phyloP scores from a whole-genome alignment of 2,113 vertebrate genomes.

The Eudyptes chrysolophus region DNA sequence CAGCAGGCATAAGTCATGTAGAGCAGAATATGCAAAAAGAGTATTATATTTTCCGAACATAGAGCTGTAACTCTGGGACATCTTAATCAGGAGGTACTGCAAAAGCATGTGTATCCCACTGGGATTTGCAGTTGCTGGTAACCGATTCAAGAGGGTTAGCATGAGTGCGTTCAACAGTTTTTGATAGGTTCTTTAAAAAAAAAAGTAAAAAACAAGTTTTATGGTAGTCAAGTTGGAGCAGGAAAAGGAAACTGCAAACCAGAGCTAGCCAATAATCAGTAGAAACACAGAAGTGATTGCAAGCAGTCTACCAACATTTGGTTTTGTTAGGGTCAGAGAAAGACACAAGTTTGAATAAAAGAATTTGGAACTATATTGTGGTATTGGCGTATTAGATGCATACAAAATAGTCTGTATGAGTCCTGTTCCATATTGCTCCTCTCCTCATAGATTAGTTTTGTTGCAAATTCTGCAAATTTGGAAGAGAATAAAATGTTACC shows the following conservation, averaged over 20 bases:
- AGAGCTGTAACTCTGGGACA: not conserved
- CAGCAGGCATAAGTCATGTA: slow-evolving; percentile 2
- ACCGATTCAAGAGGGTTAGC: not conserved
- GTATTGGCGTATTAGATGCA: not conserved
- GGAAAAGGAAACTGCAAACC: not conserved
- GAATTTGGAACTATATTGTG: not conserved
- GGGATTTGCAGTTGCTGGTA: not conserved
- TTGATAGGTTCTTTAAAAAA: not conserved
- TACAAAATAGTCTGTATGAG: not conserved
- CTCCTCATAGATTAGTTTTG: not conserved
- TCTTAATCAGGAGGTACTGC: slow-evolving; percentile 17
- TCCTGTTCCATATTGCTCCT: not conserved
- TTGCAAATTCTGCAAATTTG: not conserved
- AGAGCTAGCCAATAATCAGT: not conserved
- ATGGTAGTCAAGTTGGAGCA: not conserved
- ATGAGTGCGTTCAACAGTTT: not conserved
- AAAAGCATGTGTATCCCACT: not conserved
- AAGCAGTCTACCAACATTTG: not conserved
- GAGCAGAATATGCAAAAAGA: slow-evolving; percentile 7
- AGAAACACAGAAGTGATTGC: not conserved
- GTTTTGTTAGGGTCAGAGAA: not conserved
- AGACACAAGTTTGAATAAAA: not conserved
- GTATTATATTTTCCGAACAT: not conserved
- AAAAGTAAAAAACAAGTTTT: not conserved
- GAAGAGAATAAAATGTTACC: not conserved